Conservation (phyloP, 2,113 vertebrate genomes). For the Neopipo cinnamomea region DNA sequence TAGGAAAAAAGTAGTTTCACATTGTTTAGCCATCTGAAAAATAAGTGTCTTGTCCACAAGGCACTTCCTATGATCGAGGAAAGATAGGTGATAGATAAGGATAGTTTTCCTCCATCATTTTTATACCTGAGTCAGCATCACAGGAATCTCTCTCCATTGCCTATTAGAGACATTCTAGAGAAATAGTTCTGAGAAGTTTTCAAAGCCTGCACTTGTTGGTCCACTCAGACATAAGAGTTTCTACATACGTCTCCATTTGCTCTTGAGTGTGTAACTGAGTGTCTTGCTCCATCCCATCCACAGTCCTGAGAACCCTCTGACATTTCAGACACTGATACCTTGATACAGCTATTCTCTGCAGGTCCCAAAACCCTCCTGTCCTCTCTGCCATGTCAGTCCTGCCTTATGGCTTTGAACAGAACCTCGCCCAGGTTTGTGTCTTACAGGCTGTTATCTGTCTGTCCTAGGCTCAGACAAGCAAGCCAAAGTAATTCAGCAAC, state of each 20-base stretch:
- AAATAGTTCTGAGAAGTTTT: neutral
- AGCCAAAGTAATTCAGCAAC: neutral
- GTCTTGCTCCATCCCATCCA: too few relatives aligned
- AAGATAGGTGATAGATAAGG: neutral
- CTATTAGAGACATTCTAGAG: neutral
- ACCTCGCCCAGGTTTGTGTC: neutral
- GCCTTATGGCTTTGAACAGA: neutral
- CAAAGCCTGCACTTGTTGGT: neutral
- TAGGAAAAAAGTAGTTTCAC: neutral
- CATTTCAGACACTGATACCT: neutral
- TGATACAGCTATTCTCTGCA: neutral
- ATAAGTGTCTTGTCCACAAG: neutral
- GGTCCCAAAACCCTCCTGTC: neutral
- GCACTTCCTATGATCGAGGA: neutral
- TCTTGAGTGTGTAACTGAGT: neutral
- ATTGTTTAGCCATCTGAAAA: neutral
- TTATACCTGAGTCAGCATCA: neutral
- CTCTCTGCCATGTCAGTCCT: neutral
- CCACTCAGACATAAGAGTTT: neutral
- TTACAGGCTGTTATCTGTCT: neutral
- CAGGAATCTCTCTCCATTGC: neutral
- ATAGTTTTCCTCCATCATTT: neutral
- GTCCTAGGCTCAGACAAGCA: neutral
- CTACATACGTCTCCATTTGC: neutral
- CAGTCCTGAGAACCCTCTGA: neutral